A percentile compares a stretch with the other conserved stretches of the same genome.
phyloP scores from a whole-genome alignment of 2,797 vertebrate genomes.

The Triplophysa yarkandensis region DNA sequence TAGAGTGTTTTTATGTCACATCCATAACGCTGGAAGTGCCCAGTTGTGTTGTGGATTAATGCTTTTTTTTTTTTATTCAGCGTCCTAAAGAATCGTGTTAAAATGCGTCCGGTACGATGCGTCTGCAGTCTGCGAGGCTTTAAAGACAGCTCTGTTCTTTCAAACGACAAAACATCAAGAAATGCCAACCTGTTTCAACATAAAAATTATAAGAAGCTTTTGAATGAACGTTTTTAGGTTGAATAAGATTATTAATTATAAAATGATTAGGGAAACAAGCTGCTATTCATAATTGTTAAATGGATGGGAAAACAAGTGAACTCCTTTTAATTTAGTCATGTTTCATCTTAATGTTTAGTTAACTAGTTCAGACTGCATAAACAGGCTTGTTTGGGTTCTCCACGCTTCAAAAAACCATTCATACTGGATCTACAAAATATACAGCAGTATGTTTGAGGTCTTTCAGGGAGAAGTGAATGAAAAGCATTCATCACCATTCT shows the following conservation, averaged over 20 bases:
- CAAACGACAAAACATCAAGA: not conserved
- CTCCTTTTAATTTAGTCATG: too few species aligned
- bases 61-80: not conserved
- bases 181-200: too few species aligned
- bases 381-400: too few species aligned
- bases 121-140: not conserved
- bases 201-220: too few species aligned
- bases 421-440: not conserved
- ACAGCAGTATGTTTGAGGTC: constrained; percentile 5
- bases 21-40: too few species aligned
- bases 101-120: not conserved
- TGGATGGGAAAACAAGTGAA: too few species aligned
- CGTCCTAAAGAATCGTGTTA: not conserved
- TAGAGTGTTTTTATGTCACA: too few species aligned
- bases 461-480: not conserved
- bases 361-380: not conserved
- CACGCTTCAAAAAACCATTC: too few species aligned
- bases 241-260: too few species aligned
- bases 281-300: too few species aligned
- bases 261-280: too few species aligned
- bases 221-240: too few species aligned
- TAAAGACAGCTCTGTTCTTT: not conserved
- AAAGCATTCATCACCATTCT: constrained; percentile 1
- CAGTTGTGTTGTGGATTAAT: constrained; percentile 15
- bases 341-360: not conserved